Evolutionary conservation across 37 sponge, comb jelly and placozoan genomes (phyloP).

Genomic region (Halisarca cf. caerulea): DNA sequence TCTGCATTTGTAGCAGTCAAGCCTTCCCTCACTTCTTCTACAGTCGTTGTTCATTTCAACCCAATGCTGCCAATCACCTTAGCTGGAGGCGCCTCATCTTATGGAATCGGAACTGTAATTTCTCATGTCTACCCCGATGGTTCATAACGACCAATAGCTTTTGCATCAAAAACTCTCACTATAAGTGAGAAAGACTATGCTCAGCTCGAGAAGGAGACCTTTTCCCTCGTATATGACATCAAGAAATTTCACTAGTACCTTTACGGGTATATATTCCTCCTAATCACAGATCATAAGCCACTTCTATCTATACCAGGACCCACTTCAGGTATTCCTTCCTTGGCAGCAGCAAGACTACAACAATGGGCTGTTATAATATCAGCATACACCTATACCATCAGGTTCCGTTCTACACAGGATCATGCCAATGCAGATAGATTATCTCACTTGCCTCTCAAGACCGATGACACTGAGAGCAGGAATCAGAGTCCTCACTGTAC

Average conservation of each 20-base stretch:
- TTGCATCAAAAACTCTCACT: not conserved
- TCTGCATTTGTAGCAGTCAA: constrained; percentile 12
- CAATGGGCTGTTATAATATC: not conserved
- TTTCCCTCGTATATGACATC: not conserved
- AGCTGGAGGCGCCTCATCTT: constrained; percentile 14
- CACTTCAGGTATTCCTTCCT: not conserved
- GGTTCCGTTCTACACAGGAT: not conserved
- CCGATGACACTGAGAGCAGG: not conserved
- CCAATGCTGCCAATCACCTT: not conserved
- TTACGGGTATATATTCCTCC: not conserved
- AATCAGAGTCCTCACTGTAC: constrained; percentile 3
- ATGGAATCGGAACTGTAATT: constrained; percentile 22
- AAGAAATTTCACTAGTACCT: constrained; percentile 7
- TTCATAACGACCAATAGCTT: not conserved
- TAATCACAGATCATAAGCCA: constrained; percentile 1
- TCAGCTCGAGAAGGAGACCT: not conserved
- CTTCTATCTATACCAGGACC: not conserved
- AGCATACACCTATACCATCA: not conserved
- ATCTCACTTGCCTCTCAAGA: not conserved
- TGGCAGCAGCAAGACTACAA: constrained; percentile 12
- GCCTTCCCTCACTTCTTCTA: not conserved
- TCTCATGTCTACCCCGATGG: constrained; percentile 11
- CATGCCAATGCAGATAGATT: too few species aligned
- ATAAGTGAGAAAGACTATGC: not conserved
- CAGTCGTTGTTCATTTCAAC: not conserved